Base-by-base conservation (phyloP, 2,113 vertebrate genomes). In the Otis tarda region DNA sequence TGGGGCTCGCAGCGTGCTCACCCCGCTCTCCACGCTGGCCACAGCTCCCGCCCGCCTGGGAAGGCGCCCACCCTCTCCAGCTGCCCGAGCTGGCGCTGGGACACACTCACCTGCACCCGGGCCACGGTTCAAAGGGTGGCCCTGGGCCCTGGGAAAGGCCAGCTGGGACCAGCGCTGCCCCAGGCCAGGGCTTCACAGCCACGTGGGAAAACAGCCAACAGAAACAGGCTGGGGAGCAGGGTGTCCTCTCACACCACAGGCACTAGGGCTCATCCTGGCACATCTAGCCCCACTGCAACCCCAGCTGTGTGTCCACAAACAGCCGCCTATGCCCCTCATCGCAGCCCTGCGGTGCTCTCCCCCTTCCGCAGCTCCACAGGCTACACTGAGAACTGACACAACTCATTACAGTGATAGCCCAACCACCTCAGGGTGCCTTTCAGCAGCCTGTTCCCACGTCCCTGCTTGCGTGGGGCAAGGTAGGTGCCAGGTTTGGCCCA, bases 391-490 rank as follows among this genome's bases (percentile, higher is more conserved):
- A 85, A 65, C 50, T 4, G 64, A 49, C 73, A 61, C 59, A 83
- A 24, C n/a, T 64, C 64, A 2, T 5, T 24, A 13, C 49, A 80
- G 49, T 7, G 8, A 27, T 6, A 68, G 28, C n/a, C 59, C 27
- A 25, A 33, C 18, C 11, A 4, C 15, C 18, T 6, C 61, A 19
- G 76, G 31, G 16, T 83, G 76, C 19, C n/a, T 61, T 73, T 56
- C 2, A 4, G 52, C 64, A 71, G 67, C 31, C 19, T 11, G 0
- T 56, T 73, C 75, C 74, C 83, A 68, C 0, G 0, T 24, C 25
- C 14, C 5, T 4, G 2, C 28, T 82, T 14, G 50, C 0, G 0
- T 10, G 7, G 21, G 41, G 27, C 23, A 57, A 2, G 1, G 17
- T 3, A 16, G 24, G n/a, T 65, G n/a, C 45, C 55, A 82, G 65